Base-by-base conservation (phyloP, 2,888 invertebrate genomes). In the Hybos culiciformis region DNA sequence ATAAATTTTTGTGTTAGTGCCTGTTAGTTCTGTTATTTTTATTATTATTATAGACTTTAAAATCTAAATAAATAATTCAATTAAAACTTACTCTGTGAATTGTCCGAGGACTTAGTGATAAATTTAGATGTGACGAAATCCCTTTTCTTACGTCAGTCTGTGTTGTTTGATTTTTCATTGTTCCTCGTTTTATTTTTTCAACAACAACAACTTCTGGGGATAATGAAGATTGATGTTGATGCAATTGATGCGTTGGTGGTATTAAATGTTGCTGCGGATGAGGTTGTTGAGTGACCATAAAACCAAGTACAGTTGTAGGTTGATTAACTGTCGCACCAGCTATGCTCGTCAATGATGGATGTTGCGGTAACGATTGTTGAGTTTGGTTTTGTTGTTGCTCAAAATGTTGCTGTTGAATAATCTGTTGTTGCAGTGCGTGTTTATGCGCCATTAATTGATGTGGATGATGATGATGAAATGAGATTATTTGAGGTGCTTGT, bases 131-230 rank as follows among this genome's bases (percentile, higher is more conserved):
- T 5, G 83, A 79, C n/a, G 81, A 75, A 39, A 73, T 61, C n/a
- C 76, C 78, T 66, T 78, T 80, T 54, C 79, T 73, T 70, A 84
- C 88, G 65, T 91, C 91, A 5, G 92, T 92, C 68, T 92, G 91
- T 5, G 91, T 92, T 14, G 91, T 90, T 68, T 91, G 91, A 1
- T 90, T 90, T 63, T 88, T 83, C 90, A 90, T 90, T 1, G 82
- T 80, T 48, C 59, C 79, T 56, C 85, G 76, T 60, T 87, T 88
- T 48, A 83, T 70, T 62, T 84, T 83, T 67, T 87, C 87, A 76
- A 72, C 48, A 67, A 74, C 50, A 19, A 63, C 55, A 4, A 66
- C 56, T 46, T 64, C 64, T 1, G 63, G 62, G 39, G 61, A 60
- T 21, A 53, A 57, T 17, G 61, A 57, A 9, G 56, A 48, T 40